Percentiles rank a stretch among this genome's conserved stretches.
These are phyloP conservation scores for Daubentonia madagascariensis DNA, from an alignment of 2,113 vertebrate species.

Conservation along the genomic window DNA sequence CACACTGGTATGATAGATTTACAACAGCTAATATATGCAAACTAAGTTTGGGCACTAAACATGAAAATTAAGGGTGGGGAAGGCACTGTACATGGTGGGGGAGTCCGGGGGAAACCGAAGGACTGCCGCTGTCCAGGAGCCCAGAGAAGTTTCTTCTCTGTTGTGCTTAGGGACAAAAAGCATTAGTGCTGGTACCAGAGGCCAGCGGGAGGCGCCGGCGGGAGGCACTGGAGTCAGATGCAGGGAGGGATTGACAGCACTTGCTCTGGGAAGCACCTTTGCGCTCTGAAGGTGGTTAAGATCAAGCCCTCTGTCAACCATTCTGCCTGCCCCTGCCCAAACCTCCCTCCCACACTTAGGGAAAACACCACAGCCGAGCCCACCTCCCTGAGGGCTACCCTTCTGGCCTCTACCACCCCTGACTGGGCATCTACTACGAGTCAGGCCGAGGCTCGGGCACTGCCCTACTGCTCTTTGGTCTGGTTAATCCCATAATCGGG, in stretches of 20 bases:
- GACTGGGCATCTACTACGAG: accelerated
- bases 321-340: not conserved
- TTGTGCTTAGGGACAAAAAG: not conserved
- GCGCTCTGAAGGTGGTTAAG: accelerated
- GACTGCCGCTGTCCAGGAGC: not conserved
- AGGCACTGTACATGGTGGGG: accelerated
- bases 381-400: accelerated
- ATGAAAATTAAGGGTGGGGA: slow-evolving; percentile 69
- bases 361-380: not conserved
- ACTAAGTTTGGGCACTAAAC: slow-evolving; percentile 78
- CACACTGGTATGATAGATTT: slow-evolving; percentile 71
- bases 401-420: not conserved
- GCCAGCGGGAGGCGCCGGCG: accelerated
- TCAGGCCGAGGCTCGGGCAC: not conserved
- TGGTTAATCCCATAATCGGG: accelerated
- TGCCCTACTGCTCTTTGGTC: accelerated
- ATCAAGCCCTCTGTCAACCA: accelerated
- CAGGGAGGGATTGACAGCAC: accelerated
- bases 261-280: not conserved
- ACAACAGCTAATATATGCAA: slow-evolving; percentile 80
- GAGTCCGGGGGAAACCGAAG: not conserved
- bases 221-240: accelerated
- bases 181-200: accelerated
- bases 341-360: accelerated
- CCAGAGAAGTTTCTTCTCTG: not conserved